These are phyloP conservation scores for Hapalemur alaotrensis DNA, from an alignment of 2,797 vertebrate species.

Conservation along the genomic window DNA sequence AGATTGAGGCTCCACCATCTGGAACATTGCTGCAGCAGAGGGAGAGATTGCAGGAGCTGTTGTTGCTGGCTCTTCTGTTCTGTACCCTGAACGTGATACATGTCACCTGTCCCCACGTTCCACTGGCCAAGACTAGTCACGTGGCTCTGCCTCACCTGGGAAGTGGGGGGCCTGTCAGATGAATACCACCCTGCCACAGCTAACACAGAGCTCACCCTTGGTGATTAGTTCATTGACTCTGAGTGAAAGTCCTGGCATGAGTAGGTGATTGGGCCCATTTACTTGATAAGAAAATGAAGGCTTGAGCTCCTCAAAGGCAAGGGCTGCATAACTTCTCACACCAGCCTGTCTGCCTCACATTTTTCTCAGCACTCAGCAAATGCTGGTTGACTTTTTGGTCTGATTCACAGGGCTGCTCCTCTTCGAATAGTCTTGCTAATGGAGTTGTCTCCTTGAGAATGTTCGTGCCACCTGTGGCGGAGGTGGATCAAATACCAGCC, in stretches of 20 bases:
- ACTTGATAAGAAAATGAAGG: neutral
- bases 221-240: neutral
- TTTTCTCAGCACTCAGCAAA: neutral
- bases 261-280: neutral
- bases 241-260: neutral
- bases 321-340: neutral
- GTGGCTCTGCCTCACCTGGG: neutral
- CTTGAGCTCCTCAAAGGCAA: neutral
- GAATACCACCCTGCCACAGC: neutral
- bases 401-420: neutral
- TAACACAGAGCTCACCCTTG: neutral
- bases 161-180: neutral
- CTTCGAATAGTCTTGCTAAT: neutral
- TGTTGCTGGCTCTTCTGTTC: neutral
- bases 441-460: neutral
- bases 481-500: neutral
- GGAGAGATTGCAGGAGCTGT: too few species aligned
- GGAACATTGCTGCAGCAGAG: neutral
- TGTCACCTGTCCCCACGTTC: neutral
- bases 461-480: neutral
- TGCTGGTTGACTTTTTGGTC: neutral
- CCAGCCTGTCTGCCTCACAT: neutral
- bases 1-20: neutral
- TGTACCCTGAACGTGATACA: neutral
- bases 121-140: neutral